Base-by-base conservation (phyloP, 2,113 vertebrate species). In the Bufo bufo region DNA sequence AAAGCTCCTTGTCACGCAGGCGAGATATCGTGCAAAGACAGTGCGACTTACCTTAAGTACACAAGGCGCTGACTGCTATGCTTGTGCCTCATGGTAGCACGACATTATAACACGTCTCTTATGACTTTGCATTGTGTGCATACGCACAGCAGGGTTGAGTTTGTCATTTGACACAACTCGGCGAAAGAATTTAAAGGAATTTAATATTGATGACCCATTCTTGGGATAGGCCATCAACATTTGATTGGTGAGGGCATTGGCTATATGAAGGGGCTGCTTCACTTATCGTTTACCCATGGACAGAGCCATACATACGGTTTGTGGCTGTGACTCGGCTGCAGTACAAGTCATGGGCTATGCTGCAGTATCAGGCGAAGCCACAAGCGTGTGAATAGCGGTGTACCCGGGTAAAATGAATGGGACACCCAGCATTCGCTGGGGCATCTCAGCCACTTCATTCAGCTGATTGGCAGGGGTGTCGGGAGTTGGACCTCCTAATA, bases 1-100 rank as follows among this genome's bases (percentile, higher is more conserved):
- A 43, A 56, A 74, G 13, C 33, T n/a, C n/a, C 58, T 81, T 82
- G 45, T 87, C 86, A 23, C n/a, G 49, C 78, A 80, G 66, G 63
- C 69, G 50, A 50, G 65, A 56, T 49, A 23, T 49, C 77, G 20
- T 14, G 56, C 23, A 52, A 8, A 17, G 74, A 77, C 58, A 10
- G 10, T 17, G 20, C 13, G 6, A 20, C 58, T 77, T 49, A 65
- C 23, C 74, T 52, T 63, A 77, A 65, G 74, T 52, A 86, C 85
- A 78, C 72, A 33, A 50, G 54, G 5, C 12, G 12, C 23, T 50
- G 56, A n/a, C 23, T 74, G 45, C 63, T 85, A 82, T 66, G 19
- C 52, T 63, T 47, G 12, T 65, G 45, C 45, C 59, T 75, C 49
- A 33, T 13, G n/a, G 45, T 85, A 86, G 58, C 85, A 78, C 47